Conservation (phyloP, 2,797 vertebrate genomes). For the Mus minutoides region DNA sequence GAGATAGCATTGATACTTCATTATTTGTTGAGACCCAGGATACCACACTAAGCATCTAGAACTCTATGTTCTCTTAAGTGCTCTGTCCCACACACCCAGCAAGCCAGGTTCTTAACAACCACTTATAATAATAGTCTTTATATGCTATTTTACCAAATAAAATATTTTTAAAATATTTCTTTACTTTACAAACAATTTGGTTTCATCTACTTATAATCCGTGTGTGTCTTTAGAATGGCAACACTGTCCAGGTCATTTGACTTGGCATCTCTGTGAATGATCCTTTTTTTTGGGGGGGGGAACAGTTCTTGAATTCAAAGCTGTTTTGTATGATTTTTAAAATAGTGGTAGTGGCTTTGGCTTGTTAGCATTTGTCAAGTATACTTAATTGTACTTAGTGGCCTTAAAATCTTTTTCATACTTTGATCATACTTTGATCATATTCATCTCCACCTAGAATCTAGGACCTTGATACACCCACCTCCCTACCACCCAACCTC, state of each 20-base stretch:
- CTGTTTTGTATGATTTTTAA: not conserved
- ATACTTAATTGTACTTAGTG: not conserved
- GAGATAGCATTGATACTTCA: accelerated
- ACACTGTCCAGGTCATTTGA: not conserved
- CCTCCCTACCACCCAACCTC: not conserved
- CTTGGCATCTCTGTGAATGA: not conserved
- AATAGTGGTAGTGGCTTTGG: not conserved
- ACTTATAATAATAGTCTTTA: not conserved
- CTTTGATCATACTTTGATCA: not conserved
- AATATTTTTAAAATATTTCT: not conserved
- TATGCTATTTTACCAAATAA: not conserved
- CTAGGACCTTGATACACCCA: not conserved
- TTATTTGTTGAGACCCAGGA: not conserved
- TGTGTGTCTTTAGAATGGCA: not conserved
- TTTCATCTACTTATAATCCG: accelerated
- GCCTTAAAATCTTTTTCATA: not conserved
- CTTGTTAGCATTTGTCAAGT: not conserved
- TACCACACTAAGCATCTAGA: not conserved
- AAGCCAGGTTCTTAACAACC: not conserved
- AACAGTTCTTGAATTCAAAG: not conserved
- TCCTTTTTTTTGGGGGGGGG: no score
- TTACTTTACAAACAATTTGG: not conserved
- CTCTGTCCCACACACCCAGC: accelerated
- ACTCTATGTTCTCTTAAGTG: not conserved
- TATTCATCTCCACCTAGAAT: not conserved